These are phyloP conservation scores for Calephelis virginiensis DNA, from an alignment of 1,140 invertebrate genomes.

Conservation along the genomic window DNA sequence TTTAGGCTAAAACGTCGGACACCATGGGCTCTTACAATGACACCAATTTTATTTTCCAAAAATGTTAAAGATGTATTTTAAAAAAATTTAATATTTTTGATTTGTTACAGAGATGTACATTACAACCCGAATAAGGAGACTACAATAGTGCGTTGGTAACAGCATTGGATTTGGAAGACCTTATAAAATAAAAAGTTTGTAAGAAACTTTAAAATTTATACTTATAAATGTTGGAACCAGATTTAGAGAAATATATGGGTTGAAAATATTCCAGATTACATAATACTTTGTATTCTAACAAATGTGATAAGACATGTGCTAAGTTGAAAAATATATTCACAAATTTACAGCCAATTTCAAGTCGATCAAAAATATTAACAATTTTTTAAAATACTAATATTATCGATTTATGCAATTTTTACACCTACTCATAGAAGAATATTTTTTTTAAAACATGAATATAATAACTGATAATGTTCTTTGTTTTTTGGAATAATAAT, in stretches of 20 bases:
- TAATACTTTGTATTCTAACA: constrained; percentile 20
- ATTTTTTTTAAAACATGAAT: too few relatives aligned
- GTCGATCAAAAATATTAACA: too few relatives aligned
- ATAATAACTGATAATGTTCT: too few relatives aligned
- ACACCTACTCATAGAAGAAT: too few relatives aligned
- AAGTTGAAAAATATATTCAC: constrained; percentile 13
- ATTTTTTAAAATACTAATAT: too few relatives aligned
- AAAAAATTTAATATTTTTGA: not conserved
- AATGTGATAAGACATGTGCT: constrained; percentile 6
- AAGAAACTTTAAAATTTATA: constrained; percentile 13
- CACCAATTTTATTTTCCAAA: too few relatives aligned
- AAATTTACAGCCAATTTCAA: not conserved
- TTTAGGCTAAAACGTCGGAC: too few relatives aligned
- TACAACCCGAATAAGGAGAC: constrained; percentile 65
- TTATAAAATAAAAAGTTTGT: constrained; percentile 36
- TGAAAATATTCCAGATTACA: constrained; percentile 29
- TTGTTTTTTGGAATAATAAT: not conserved
- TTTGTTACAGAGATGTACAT: constrained; percentile 72
- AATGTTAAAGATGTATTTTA: too few relatives aligned
- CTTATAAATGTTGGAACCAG: not conserved
- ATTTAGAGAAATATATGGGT: constrained; percentile 1
- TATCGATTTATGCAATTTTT: too few relatives aligned
- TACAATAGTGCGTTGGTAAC: constrained; percentile 53
- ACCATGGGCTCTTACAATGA: too few relatives aligned
- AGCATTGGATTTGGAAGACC: constrained; percentile 25